Evolutionary conservation across 1,140 invertebrate genomes (phyloP), one percentile per base, ranked within the genome.

Genomic region (Neodiprion pinetum): DNA sequence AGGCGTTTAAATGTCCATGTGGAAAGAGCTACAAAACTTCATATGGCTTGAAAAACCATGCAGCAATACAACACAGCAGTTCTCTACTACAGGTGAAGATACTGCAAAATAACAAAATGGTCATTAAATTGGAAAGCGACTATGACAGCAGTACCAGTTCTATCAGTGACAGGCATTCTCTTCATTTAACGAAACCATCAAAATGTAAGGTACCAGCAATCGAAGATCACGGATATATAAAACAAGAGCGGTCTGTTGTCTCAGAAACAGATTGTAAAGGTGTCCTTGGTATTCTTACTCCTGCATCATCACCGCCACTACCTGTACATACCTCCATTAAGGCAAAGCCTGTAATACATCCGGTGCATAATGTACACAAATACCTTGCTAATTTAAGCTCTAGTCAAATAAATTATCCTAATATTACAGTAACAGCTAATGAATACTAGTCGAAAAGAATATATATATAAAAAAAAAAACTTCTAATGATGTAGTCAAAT

Each of bases 1-100:
- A 95, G 88, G 91, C 91, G 8, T 95, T 92, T 85, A 93, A 93
- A 83, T 96, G 95, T 86, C 91, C 93, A 81, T 96, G 95, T 87
- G 94, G 94, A 72, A 96, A 95, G 89, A 95, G 92, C 83, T 96
- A 95, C 88, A 94, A 94, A 84, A 94, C 94, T 68, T 88, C 91
- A 12, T 92, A 94, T 85, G 93, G 93, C 48, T 87, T 96, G 77
- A 94, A 93, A 80, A 93, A 91, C 79, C 95, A 96, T 82, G 90
- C 91, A 7, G 84, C 90, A 68, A 79, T 89, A 2, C 90, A 92
- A 77, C 93, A 93, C 84, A 90, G 89, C 70, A 83, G 84, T n/a
- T 75, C 78, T 8, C 11, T 71, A 9, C 49, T 72, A 9, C 79
- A 80, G 28, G 53, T 79, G 14, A 82, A 80, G 47, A 66, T 67